Conservation (phyloP, 2,113 vertebrate genomes). For the Chloropsis cyanopogon region DNA sequence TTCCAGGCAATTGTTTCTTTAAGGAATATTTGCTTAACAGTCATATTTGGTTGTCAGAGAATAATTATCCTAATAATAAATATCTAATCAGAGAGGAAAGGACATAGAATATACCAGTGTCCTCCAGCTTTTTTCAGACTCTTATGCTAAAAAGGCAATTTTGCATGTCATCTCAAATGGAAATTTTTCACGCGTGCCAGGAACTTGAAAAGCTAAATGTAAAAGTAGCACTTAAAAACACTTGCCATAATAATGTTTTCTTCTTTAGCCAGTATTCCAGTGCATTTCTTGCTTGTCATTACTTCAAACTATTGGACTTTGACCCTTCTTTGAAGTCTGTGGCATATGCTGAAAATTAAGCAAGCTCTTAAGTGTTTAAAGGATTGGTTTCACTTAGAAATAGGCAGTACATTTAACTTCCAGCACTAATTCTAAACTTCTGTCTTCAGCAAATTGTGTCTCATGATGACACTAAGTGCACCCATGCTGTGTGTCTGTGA, state of each 20-base stretch:
- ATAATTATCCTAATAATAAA: background rate
- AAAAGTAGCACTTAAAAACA: background rate
- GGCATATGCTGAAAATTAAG: constrained; percentile 65
- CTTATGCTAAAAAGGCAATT: background rate
- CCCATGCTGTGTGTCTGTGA: background rate
- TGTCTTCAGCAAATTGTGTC: background rate
- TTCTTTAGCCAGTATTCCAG: background rate
- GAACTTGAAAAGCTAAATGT: background rate
- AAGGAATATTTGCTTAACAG: background rate
- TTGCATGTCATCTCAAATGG: background rate
- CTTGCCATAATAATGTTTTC: background rate
- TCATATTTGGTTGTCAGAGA: background rate
- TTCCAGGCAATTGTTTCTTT: background rate
- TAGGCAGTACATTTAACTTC: constrained; percentile 14
- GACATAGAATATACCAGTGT: background rate
- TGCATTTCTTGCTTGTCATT: constrained; percentile 27
- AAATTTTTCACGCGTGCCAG: background rate
- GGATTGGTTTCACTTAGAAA: constrained; percentile 63
- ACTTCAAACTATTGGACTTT: constrained; percentile 44
- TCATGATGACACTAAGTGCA: background rate
- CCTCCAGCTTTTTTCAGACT: background rate
- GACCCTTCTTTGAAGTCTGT: constrained; percentile 48
- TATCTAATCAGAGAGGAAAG: background rate
- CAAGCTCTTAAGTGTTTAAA: constrained; percentile 27
- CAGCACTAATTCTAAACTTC: constrained; percentile 49